These are phyloP conservation scores for Phalacrocorax carbo DNA, from an alignment of 2,113 vertebrate genomes.

Conservation along the genomic window DNA sequence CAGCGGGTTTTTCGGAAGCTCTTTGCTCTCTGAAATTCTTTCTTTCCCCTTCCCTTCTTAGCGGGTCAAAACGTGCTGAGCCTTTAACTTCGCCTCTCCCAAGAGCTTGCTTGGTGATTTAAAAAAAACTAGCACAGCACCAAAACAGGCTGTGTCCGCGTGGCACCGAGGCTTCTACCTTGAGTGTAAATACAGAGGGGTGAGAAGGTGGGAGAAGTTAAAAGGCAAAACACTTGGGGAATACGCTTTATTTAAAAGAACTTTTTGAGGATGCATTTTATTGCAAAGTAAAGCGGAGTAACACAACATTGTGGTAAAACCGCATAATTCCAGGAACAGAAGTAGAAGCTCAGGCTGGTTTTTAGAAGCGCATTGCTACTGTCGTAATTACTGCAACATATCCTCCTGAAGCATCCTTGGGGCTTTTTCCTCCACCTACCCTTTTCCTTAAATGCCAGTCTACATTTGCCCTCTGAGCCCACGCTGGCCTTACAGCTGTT, in stretches of 20 bases:
- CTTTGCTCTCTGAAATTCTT: background rate
- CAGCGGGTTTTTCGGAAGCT: background rate
- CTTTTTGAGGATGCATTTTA: background rate
- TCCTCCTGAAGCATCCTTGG: background rate
- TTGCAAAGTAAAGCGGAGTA: background rate
- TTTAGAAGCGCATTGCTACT: background rate
- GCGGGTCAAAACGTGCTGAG: background rate
- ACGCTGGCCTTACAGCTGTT: background rate
- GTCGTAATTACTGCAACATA: background rate
- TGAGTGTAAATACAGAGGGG: background rate
- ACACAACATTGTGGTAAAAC: background rate
- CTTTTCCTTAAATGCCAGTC: background rate
- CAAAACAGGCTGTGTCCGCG: rapidly evolving
- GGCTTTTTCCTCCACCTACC: background rate
- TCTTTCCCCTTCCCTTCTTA: background rate
- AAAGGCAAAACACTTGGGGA: background rate
- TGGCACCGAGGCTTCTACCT: background rate
- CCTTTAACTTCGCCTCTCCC: background rate
- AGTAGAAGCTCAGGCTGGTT: background rate
- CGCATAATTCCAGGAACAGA: background rate
- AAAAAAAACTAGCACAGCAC: rapidly evolving
- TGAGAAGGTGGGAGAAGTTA: background rate
- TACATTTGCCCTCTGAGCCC: background rate
- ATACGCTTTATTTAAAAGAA: background rate
- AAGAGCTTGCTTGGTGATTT: background rate